Evolutionary conservation across 1,140 invertebrate species (phyloP).

Genomic region (Mamestra configurata): DNA sequence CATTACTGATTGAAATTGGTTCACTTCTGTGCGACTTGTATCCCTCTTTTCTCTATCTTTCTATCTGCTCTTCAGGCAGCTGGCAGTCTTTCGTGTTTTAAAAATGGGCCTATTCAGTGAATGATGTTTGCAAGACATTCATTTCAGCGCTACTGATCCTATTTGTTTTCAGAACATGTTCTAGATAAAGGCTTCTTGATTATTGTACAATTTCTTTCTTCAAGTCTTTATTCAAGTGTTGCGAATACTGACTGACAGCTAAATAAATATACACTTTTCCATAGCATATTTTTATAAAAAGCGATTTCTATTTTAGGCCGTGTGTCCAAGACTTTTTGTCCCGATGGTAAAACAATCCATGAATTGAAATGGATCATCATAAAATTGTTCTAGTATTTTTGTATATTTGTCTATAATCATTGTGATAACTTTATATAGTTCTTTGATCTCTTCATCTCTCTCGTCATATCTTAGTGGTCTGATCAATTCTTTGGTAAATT

Average conservation of each 20-base stretch:
- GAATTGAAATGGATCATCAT: neutral
- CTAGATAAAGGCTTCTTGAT: neutral
- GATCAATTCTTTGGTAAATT: neutral
- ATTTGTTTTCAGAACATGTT: neutral
- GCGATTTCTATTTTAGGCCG: neutral
- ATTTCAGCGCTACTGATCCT: neutral
- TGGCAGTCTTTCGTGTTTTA: too few species aligned
- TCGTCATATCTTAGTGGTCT: too few species aligned
- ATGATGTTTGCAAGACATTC: neutral
- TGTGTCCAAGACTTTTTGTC: neutral
- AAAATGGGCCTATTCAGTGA: too few species aligned
- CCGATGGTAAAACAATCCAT: too few species aligned
- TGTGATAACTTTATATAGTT: too few species aligned
- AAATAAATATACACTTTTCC: neutral
- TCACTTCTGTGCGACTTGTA: too few species aligned
- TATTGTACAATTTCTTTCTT: slow-evolving; percentile 19
- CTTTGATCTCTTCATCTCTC: too few species aligned
- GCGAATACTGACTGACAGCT: neutral
- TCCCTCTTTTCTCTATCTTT: too few species aligned
- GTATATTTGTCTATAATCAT: neutral
- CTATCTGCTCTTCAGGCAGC: too few species aligned
- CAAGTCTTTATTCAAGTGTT: slow-evolving; percentile 1
- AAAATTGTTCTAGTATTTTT: slow-evolving; percentile 17
- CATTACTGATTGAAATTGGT: too few species aligned
- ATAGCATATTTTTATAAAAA: neutral